Base-by-base conservation (phyloP, 2,113 vertebrate genomes). In the Arizona elegans region DNA sequence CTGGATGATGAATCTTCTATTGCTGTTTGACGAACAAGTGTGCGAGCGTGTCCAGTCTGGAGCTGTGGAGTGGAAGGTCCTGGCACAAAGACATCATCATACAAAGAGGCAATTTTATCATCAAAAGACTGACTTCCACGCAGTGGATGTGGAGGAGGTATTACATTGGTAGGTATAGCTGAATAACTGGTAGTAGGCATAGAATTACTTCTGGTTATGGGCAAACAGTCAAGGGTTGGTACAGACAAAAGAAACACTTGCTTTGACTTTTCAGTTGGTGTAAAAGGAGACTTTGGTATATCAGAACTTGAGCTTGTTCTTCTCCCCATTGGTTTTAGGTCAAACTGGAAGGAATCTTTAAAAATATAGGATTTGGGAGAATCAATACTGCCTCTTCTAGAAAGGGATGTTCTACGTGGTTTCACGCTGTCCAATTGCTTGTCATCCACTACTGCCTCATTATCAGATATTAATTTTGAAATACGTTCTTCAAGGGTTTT, bases 261-360 rank as follows among this genome's bases (percentile, higher is more conserved):
- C 96, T 99, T 99, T 12, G 99, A 99, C 96, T 99, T 99, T 90
- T 99, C 99, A 58, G 99, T 99, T 4, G 99, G 99, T 26, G 99
- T 99, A 94, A 99, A 99, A 53, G 99, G 99, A 91, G 99, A 99
- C 97, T 99, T 99, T 93, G 99, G 99, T 98, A 99, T 99, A 94
- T 99, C 99, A 26, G 99, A 99, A 93, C 99, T 99, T 38, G 99
- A 99, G 96, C 99, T 99, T 87, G 99, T 99, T 96, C 99, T 98
- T 97, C 99, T 98, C 93, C 98, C 98, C 94, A 99, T 98, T 47
- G 99, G 99, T 96, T 99, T 99, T 85, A 99, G 97, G 96, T 99
- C 99, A 98, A 99, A 99, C 96, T 99, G 99, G 97, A 99, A 99
- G 91, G 99, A 99, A 96, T 99, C 99, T 97, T 99, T 99, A 96